Evolutionary conservation across 2,113 vertebrate genomes (phyloP).

Genomic region (Zingel zingel): DNA sequence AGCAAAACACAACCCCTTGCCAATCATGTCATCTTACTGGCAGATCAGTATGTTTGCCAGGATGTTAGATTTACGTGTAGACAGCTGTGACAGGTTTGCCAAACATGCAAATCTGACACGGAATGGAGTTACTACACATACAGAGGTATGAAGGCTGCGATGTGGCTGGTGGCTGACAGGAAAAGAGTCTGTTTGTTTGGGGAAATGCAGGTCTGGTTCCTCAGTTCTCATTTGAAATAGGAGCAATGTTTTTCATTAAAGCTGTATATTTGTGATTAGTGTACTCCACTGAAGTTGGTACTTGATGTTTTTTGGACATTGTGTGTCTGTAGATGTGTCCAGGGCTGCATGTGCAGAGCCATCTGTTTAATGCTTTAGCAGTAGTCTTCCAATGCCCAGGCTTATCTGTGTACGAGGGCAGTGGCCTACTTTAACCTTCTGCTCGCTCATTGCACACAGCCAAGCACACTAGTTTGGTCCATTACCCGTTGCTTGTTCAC

Average conservation of each 20-base stretch:
- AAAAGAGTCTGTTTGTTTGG: slow-evolving; percentile 1
- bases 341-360: slow-evolving; percentile 77
- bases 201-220: slow-evolving; percentile 28
- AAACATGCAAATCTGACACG: slow-evolving; percentile 61
- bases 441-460: slow-evolving; percentile 57
- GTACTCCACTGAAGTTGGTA: slow-evolving; percentile 47
- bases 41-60: slow-evolving; percentile 66
- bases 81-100: slow-evolving; percentile 65
- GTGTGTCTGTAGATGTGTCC: slow-evolving; percentile 51
- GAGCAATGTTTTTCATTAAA: slow-evolving; percentile 32
- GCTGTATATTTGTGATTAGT: slow-evolving; percentile 49
- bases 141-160: slow-evolving; percentile 16
- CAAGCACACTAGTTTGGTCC: slow-evolving; percentile 37
- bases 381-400: slow-evolving; percentile 77
- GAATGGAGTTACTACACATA: slow-evolving; percentile 43
- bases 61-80: slow-evolving; percentile 68
- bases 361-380: slow-evolving; percentile 82
- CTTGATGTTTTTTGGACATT: slow-evolving; percentile 54
- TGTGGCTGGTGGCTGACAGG: slow-evolving; percentile 40
- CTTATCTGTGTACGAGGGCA: slow-evolving; percentile 79
- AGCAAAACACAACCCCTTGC: slow-evolving; percentile 57
- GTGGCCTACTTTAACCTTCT: slow-evolving; percentile 85
- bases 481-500: slow-evolving; percentile 27
- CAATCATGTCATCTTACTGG: slow-evolving; percentile 74
- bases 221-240: slow-evolving; percentile 24